Evolutionary conservation across 1,140 invertebrate species (phyloP).

Genomic region (Lepidurus packardi): DNA sequence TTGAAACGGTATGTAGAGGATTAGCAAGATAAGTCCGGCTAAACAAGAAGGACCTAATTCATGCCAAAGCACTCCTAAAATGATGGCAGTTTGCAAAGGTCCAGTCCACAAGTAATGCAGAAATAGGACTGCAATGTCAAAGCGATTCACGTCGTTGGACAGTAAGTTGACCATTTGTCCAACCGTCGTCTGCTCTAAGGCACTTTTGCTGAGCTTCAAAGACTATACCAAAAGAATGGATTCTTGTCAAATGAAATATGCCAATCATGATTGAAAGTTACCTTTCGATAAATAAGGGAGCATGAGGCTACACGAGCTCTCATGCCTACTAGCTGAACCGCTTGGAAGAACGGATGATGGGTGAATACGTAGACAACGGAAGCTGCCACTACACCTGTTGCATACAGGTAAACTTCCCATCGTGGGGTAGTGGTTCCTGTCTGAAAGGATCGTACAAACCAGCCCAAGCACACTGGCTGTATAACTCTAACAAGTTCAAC

Average conservation of each 20-base stretch:
- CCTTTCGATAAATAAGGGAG: conserved; percentile 53
- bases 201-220: conserved; percentile 55
- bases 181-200: conserved; percentile 66
- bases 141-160: conserved; percentile 72
- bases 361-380: conserved; percentile 63
- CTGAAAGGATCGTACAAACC: conserved; percentile 61
- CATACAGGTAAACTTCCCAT: conserved; percentile 57
- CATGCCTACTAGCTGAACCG: conserved; percentile 52
- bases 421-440: conserved; percentile 43
- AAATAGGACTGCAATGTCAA: conserved; percentile 45
- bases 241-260: conserved; percentile 28
- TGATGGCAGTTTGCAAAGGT: conserved; percentile 67
- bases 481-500: conserved; percentile 52
- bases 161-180: conserved; percentile 88
- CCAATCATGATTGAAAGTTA: conserved; percentile 37
- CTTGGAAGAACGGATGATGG: conserved; percentile 73
- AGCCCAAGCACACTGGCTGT: conserved; percentile 65
- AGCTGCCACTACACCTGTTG: conserved; percentile 59
- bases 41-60: conserved; percentile 67
- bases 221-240: conserved; percentile 39
- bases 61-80: conserved; percentile 68
- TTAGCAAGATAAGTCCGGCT: conserved; percentile 67
- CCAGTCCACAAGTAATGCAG: conserved; percentile 55
- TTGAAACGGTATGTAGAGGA: conserved; percentile 78
- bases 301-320: conserved; percentile 51